Percentiles rank a stretch among this genome's conserved stretches.
phyloP scores from a whole-genome alignment of 2,113 vertebrate species.

The Syrrhaptes paradoxus region DNA sequence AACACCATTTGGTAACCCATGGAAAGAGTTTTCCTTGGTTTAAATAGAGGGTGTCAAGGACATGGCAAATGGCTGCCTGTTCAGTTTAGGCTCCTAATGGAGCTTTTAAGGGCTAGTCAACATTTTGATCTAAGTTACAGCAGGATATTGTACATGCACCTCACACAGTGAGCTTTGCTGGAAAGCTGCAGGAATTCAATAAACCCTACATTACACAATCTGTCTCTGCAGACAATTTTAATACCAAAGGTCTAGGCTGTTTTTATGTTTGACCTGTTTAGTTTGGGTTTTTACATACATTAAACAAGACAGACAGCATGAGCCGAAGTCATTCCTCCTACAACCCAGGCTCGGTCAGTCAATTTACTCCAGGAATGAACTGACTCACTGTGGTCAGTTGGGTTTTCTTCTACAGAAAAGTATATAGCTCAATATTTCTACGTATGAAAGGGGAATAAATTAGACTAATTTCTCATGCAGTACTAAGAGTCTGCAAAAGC shows the following conservation, averaged over 20 bases:
- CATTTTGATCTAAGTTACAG: slow-evolving; percentile 20
- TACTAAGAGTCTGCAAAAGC: not conserved
- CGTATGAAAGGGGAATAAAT: not conserved
- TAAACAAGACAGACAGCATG: not conserved
- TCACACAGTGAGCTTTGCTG: slow-evolving; percentile 15
- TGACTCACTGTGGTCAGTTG: not conserved
- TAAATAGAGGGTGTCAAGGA: slow-evolving; percentile 2
- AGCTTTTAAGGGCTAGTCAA: slow-evolving; percentile 42
- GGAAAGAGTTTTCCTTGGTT: not conserved
- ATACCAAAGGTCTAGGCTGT: not conserved
- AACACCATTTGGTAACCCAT: not conserved
- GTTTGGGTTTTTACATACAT: not conserved
- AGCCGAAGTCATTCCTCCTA: not conserved
- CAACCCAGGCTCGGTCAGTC: not conserved
- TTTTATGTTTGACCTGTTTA: slow-evolving; percentile 4
- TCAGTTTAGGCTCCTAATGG: not conserved
- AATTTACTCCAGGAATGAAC: not conserved
- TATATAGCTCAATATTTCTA: rapidly evolving
- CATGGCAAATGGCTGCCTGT: not conserved
- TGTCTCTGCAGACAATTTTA: slow-evolving; percentile 26
- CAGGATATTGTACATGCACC: not conserved
- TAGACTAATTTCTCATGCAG: not conserved
- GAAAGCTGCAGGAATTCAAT: slow-evolving; percentile 47
- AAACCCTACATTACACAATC: slow-evolving; percentile 26
- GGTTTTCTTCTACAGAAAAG: not conserved